phyloP scores from a whole-genome alignment of 35 echinoderm and acorn worm species.

The Anneissia japonica region DNA sequence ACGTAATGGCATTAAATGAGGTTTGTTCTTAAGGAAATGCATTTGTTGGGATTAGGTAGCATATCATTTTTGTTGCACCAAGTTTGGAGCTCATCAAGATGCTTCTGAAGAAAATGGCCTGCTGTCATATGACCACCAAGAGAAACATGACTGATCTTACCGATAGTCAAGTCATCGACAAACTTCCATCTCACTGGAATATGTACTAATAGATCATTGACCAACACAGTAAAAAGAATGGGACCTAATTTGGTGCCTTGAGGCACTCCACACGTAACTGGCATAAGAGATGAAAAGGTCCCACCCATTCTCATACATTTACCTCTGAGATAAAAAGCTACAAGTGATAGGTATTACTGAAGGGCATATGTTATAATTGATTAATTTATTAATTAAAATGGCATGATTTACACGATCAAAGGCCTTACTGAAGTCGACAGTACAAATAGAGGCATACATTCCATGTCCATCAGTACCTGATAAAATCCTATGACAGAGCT shows the following conservation, averaged over 20 bases:
- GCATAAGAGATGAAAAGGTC: not conserved
- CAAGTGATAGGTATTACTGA: constrained; percentile 25
- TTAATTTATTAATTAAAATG: too few species aligned
- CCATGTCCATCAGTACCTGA: constrained; percentile 15
- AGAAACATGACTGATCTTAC: not conserved
- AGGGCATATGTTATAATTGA: constrained; percentile 7
- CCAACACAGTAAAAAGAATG: not conserved
- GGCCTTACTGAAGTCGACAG: constrained; percentile 30
- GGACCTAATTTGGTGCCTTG: not conserved
- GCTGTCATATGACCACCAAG: not conserved
- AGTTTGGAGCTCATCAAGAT: not conserved
- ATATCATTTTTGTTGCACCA: constrained; percentile 16
- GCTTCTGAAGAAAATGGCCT: not conserved
- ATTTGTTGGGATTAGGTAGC: constrained; percentile 4
- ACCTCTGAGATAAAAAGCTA: constrained; percentile 11
- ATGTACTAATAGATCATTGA: not conserved
- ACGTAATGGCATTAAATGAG: not conserved
- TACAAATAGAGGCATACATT: not conserved
- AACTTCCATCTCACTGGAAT: constrained; percentile 13
- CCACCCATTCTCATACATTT: not conserved
- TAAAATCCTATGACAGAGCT: not conserved
- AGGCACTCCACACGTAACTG: constrained; percentile 11
- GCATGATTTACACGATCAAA: constrained; percentile 30
- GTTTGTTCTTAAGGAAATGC: not conserved
- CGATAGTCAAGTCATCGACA: constrained; percentile 2